Evolutionary conservation across 2,888 invertebrate genomes (phyloP).

Genomic region (Esperia sulphurella): DNA sequence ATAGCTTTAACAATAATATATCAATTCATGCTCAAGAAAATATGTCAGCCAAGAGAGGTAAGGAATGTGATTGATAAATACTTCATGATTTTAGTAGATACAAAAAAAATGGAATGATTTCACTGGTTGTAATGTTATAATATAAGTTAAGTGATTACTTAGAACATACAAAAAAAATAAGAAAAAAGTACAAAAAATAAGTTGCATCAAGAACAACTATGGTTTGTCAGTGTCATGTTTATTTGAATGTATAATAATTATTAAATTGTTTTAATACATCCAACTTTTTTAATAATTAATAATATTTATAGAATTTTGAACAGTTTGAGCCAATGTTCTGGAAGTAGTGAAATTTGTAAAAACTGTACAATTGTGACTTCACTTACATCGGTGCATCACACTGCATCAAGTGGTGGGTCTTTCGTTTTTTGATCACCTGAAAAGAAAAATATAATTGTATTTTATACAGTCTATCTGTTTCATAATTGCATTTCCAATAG

Average conservation of each 20-base stretch:
- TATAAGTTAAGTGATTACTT: neutral
- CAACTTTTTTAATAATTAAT: neutral
- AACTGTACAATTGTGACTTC: neutral
- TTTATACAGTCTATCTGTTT: too few species aligned
- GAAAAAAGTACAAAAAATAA: constrained; percentile 15
- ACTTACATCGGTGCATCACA: neutral
- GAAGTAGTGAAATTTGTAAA: too few species aligned
- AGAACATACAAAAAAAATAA: neutral
- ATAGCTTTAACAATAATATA: constrained; percentile 19
- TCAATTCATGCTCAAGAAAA: constrained; percentile 15
- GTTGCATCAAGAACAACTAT: constrained; percentile 37
- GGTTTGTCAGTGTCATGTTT: constrained; percentile 28
- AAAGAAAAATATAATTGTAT: too few species aligned
- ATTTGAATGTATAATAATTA: neutral
- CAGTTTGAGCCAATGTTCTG: too few species aligned
- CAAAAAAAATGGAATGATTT: constrained; percentile 33
- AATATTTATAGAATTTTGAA: too few species aligned
- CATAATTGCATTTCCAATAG: too few species aligned
- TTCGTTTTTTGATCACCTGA: neutral
- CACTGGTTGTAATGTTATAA: constrained; percentile 23
- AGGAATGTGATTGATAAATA: constrained; percentile 38
- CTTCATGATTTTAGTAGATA: constrained; percentile 12
- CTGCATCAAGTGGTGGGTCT: neutral
- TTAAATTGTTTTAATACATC: too few species aligned
- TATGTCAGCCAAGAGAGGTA: constrained; percentile 9